A percentile compares a stretch with the other conserved stretches of the same genome.
phyloP scores from a whole-genome alignment of 2,888 invertebrate species.

The Dryocosmus kuriphilus region DNA sequence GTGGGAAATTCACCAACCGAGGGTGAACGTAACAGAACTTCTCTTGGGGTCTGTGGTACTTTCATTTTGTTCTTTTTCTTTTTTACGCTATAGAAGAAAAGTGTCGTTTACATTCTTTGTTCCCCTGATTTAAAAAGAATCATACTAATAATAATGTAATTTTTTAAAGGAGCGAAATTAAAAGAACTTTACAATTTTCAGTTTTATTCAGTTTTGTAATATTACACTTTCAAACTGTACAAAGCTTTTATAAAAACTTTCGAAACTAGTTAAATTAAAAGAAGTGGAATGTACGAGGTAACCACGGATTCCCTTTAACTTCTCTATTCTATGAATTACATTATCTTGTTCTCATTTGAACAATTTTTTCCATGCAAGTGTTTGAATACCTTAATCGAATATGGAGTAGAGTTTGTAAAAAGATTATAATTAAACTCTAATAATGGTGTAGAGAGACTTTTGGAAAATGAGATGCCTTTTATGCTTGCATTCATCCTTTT shows the following conservation, averaged over 20 bases:
- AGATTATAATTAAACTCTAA: not conserved
- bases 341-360: constrained; percentile 22
- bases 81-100: not conserved
- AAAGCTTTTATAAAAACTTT: not conserved
- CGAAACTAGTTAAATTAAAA: constrained; percentile 10
- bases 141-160: not conserved
- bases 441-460: not conserved
- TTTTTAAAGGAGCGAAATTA: not conserved
- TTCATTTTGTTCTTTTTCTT: not conserved
- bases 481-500: not conserved
- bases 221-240: not conserved
- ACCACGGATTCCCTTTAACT: not conserved
- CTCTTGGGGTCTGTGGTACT: not conserved
- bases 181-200: not conserved
- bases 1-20: constrained; percentile 1
- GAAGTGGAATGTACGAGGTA: not conserved
- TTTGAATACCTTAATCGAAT: constrained; percentile 15
- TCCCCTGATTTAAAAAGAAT: not conserved
- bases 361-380: not conserved
- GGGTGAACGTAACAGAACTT: constrained; percentile 6
- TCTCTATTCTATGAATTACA: constrained; percentile 13
- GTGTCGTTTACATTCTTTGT: not conserved
- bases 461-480: not conserved
- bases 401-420: constrained; percentile 2
- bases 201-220: not conserved